Percentiles rank a stretch among this genome's conserved stretches.
These are phyloP conservation scores for Psammodynastes pulverulentus DNA, from an alignment of 2,113 vertebrate genomes.

Conservation along the genomic window DNA sequence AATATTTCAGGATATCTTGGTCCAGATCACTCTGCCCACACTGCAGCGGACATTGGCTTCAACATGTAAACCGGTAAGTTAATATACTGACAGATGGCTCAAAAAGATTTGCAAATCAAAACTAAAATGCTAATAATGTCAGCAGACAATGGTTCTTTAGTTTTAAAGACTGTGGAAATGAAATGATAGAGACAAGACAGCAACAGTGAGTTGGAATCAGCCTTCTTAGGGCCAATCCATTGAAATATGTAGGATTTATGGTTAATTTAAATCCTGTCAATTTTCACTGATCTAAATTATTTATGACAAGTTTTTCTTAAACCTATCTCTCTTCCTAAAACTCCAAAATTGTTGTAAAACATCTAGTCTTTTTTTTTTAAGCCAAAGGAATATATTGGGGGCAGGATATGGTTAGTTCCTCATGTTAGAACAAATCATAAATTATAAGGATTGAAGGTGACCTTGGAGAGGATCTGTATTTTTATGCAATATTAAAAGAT, in stretches of 20 bases:
- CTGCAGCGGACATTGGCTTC: slow-evolving; percentile 82
- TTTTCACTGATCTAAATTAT: background rate
- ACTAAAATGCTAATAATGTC: background rate
- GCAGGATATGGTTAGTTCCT: background rate
- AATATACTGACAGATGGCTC: background rate
- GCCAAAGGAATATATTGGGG: background rate
- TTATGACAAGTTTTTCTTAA: background rate
- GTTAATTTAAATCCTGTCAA: background rate
- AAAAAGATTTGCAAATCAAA: background rate
- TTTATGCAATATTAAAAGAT: background rate
- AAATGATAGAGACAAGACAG: background rate
- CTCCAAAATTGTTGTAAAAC: background rate
- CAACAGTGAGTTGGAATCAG: background rate
- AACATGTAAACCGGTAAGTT: slow-evolving; percentile 79
- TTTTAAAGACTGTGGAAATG: background rate
- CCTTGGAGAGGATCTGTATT: background rate
- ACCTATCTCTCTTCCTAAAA: background rate
- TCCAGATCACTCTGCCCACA: slow-evolving; percentile 86
- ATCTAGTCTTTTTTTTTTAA: background rate
- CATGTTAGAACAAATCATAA: background rate
- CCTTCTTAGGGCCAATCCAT: background rate
- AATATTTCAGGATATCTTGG: slow-evolving; percentile 84
- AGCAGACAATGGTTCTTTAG: background rate
- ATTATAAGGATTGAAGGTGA: background rate
- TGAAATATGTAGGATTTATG: background rate